Evolutionary conservation across 2,113 vertebrate genomes (phyloP).

Genomic region (Pachypanchax playfairii): DNA sequence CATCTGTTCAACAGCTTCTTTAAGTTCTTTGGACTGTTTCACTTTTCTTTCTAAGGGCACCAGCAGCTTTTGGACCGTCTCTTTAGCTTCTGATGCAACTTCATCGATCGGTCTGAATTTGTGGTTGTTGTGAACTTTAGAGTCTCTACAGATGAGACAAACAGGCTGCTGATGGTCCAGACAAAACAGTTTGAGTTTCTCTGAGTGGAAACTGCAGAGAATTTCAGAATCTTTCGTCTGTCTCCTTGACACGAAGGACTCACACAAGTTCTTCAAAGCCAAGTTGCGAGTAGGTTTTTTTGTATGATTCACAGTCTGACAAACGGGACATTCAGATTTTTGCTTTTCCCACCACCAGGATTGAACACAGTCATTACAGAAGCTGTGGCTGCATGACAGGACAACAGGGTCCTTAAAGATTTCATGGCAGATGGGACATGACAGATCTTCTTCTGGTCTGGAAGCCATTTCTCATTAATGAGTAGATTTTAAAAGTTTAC

Average conservation of each 20-base stretch:
- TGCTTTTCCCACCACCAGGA: constrained; percentile 12
- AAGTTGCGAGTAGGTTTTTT: constrained; percentile 2
- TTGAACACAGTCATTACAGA: constrained; percentile 16
- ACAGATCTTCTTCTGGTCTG: background rate
- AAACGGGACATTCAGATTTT: constrained; percentile 1
- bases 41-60: background rate
- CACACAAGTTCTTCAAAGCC: constrained; percentile 21
- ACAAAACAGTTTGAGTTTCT: constrained; percentile 43
- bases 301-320: background rate
- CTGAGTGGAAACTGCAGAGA: constrained; percentile 30
- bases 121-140: constrained; percentile 29
- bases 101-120: constrained; percentile 19
- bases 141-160: constrained; percentile 39
- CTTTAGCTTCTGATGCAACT: background rate
- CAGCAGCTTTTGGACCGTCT: constrained; percentile 1
- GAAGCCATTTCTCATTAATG: background rate
- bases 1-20: background rate
- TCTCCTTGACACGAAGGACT: constrained; percentile 9
- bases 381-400: constrained; percentile 20
- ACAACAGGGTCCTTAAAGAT: constrained; percentile 8
- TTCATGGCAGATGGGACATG: constrained; percentile 1
- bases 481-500: no score
- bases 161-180: constrained; percentile 33
- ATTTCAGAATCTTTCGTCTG: background rate
- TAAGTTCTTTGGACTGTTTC: background rate